Base-by-base conservation (phyloP, 2,113 vertebrate genomes). In the Panthera leo region DNA sequence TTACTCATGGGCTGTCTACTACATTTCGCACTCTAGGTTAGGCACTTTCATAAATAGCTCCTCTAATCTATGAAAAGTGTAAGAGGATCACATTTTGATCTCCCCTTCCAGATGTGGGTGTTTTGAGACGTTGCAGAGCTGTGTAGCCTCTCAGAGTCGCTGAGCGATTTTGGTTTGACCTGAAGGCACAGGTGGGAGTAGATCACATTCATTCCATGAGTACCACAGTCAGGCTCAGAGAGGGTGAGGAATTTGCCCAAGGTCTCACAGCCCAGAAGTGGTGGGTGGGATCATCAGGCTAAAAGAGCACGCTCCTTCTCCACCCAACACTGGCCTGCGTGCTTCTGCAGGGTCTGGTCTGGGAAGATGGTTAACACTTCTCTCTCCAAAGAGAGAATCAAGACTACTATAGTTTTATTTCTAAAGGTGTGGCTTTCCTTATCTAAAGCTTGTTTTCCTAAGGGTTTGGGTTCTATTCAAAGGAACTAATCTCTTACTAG, bases 371-470 rank as follows among this genome's bases (percentile, higher is more conserved):
- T 5, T 65, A 61, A 71, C 7, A 73, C n/a, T 58, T 84, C 23
- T 58, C 45, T 68, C 67, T 82, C 58, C 45, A 82, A 71, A 55
- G 23, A 25, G 16, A 42, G 42, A 10, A 34, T 68, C 36, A 86
- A 79, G 29, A 2, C 27, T 19, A 42, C 7, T 68, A 7, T 58
- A 15, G 70, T 87, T 83, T 86, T 71, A 58, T 48, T 67, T 63
- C 31, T 68, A 76, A 83, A 87, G 45, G 29, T 9, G 27, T 53
- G 45, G 88, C 14, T 85, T 80, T 95, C 48, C 63, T 92, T 65
- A 45, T 34, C 36, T 63, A 84, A 80, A 80, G 21, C 12, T 34
- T 39, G 19, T 65, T 27, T 71, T 80, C 63, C 53, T 88, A 36
- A 61, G 53, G 31, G 23, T 70, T 73, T 67, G 16, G 42, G 10